Evolutionary conservation across 2,113 vertebrate genomes (phyloP).

Genomic region (Hypomesus transpacificus): DNA sequence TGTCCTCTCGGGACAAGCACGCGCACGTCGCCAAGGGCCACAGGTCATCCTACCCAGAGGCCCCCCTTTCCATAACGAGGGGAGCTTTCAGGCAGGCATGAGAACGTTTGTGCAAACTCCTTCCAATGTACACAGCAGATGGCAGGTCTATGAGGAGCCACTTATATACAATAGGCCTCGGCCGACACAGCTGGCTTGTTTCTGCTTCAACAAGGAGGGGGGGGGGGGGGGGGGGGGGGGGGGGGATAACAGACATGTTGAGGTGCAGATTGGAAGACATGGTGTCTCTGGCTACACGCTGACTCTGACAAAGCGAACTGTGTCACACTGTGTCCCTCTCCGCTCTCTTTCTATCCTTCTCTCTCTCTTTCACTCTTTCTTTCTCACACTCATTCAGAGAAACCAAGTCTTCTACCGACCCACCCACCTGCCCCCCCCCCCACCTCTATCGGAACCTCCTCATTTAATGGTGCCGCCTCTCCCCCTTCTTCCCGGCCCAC

Average conservation of each 20-base stretch:
- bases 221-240: constrained; percentile 1
- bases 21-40: background rate
- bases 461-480: constrained; percentile 13
- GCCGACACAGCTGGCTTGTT: constrained; percentile 1
- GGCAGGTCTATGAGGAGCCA: constrained; percentile 10
- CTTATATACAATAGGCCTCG: background rate
- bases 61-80: background rate
- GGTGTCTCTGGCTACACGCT: too few relatives aligned
- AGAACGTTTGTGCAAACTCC: background rate
- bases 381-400: too few relatives aligned
- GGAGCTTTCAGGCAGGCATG: constrained; percentile 2
- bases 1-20: background rate
- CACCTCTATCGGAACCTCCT: constrained; percentile 21
- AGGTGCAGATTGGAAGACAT: too few relatives aligned
- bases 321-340: constrained; percentile 1
- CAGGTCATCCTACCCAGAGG: background rate
- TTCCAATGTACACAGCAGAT: constrained; percentile 10
- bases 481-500: constrained; percentile 53
- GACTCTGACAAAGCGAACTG: too few relatives aligned
- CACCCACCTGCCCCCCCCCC: background rate
- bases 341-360: background rate
- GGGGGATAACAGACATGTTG: background rate
- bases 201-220: background rate
- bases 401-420: background rate
- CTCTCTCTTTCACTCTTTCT: background rate